A percentile compares a stretch with the other conserved stretches of the same genome.
Evolutionary conservation across 2,888 invertebrate species (phyloP).

Genomic region (Macrosiphum euphorbiae): DNA sequence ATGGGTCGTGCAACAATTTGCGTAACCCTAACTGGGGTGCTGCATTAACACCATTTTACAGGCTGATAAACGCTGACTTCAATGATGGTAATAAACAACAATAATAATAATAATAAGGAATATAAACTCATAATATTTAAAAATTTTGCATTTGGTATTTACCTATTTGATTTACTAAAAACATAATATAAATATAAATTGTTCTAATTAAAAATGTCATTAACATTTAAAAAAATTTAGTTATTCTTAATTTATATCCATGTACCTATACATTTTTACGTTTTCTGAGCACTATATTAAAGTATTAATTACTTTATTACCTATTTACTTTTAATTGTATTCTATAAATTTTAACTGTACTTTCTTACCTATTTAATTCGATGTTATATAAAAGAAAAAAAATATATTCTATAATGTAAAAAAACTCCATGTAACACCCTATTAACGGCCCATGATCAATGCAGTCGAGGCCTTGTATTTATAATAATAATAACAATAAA

Average conservation of each 20-base stretch:
- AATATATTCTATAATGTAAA: too few species aligned
- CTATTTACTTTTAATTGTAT: too few species aligned
- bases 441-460: too few species aligned
- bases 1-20: constrained; percentile 78
- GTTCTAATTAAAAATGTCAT: neutral
- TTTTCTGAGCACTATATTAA: neutral
- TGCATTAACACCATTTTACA: constrained; percentile 68
- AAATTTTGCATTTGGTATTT: neutral
- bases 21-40: constrained; percentile 74
- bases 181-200: neutral
- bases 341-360: too few species aligned
- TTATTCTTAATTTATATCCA: neutral
- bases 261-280: neutral
- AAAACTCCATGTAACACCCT: too few species aligned
- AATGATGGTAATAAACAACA: constrained; percentile 22
- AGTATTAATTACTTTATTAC: neutral
- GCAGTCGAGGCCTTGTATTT: too few species aligned
- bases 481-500: neutral
- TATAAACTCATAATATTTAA: neutral
- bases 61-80: constrained; percentile 41
- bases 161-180: neutral
- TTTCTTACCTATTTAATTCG: too few species aligned
- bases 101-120: too few species aligned
- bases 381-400: too few species aligned
- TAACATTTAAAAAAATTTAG: neutral